Conservation (phyloP, 2,113 vertebrate genomes). For the Patagioenas fasciata region DNA sequence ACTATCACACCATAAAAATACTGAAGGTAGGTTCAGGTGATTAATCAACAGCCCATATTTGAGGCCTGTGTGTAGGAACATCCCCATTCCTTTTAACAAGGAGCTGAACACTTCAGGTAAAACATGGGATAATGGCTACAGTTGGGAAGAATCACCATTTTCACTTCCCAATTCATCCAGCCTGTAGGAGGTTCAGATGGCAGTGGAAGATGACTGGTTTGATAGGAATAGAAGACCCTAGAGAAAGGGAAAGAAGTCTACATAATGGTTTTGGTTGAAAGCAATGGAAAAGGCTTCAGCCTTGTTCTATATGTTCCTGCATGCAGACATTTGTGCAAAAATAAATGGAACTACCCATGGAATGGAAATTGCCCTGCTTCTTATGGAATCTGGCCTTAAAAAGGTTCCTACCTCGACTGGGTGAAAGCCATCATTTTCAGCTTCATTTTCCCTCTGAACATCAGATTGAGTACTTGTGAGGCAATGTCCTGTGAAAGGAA, state of each 20-base stretch:
- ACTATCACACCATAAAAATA: not conserved
- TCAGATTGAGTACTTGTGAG: not conserved
- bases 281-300: not conserved
- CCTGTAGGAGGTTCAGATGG: not conserved
- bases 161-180: not conserved
- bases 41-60: not conserved
- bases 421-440: not conserved
- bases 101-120: not conserved
- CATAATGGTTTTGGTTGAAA: not conserved
- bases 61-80: not conserved
- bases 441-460: conserved; percentile 30
- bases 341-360: not conserved
- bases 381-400: not conserved
- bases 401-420: not conserved
- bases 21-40: not conserved
- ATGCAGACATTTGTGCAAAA: not conserved
- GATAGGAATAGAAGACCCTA: not conserved
- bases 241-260: not conserved
- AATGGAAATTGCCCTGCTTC: not conserved
- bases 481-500: conserved; percentile 33
- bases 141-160: not conserved
- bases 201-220: not conserved
- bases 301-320: not conserved
- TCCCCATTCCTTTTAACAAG: not conserved
- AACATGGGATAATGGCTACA: not conserved